Conservation (phyloP, 2,888 invertebrate species). For the Agonopterix arenella region DNA sequence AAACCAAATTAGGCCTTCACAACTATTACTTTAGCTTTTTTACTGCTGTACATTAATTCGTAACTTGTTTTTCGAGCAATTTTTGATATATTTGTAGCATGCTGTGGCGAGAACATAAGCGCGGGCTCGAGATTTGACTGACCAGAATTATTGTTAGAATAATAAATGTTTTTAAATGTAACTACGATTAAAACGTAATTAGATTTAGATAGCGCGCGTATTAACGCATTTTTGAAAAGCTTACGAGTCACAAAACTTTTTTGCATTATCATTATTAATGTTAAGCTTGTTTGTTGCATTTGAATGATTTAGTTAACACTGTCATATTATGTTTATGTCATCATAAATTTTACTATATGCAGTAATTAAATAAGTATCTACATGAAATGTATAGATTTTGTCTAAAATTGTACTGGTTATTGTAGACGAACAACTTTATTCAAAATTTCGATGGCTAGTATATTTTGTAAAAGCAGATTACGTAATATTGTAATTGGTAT, state of each 20-base stretch:
- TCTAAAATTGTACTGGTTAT: constrained; percentile 5
- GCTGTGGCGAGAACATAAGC: constrained; percentile 52
- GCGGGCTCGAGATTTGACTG: constrained; percentile 58
- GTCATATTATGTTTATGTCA: constrained; percentile 3
- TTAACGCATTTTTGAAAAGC: constrained; percentile 42
- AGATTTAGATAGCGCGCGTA: constrained; percentile 54
- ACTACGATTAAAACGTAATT: constrained; percentile 34
- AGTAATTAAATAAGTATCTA: constrained; percentile 2
- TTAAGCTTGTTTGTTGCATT: constrained; percentile 22
- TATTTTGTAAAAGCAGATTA: constrained; percentile 30
- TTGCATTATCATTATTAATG: constrained; percentile 26
- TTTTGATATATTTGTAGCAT: constrained; percentile 23
- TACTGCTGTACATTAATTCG: constrained; percentile 2
- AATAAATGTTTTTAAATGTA: constrained; percentile 56
- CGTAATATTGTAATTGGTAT: constrained; percentile 42
- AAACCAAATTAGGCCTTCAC: constrained; percentile 1
- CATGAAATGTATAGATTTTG: not conserved
- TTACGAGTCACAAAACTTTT: constrained; percentile 40
- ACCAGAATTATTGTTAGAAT: constrained; percentile 52
- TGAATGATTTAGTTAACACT: constrained; percentile 3
- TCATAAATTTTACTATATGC: constrained; percentile 2
- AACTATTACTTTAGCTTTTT: constrained; percentile 5
- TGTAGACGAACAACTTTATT: constrained; percentile 8
- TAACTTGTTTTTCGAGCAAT: constrained; percentile 10
- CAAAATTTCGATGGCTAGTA: constrained; percentile 9